Evolutionary conservation across 2,113 vertebrate species (phyloP), one percentile per base, ranked within the genome.

Genomic region (Heptranchias perlo): DNA sequence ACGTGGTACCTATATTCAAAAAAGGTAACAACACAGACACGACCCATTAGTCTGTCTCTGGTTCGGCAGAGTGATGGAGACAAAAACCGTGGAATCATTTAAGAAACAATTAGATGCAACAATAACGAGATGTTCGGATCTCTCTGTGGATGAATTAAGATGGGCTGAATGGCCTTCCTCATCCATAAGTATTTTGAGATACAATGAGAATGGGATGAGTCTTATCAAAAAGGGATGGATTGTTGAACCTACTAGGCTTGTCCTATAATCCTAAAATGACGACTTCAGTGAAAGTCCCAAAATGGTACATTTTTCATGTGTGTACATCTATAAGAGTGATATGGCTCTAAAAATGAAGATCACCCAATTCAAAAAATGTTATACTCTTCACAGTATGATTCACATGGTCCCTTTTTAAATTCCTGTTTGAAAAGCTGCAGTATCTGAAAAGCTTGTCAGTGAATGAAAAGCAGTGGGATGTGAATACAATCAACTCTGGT

Each of bases 371-470:
- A 61, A 91, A 91, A 54, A 91, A 87, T 7, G 31, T 31, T n/a
- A 89, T 91, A 13, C 87, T 58, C n/a, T n/a, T n/a, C 11, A 5
- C 49, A 31, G 52, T 39, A 82, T 82, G 39, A 21, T 16, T 47
- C 44, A 18, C 23, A 82, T 82, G 16, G 73, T 16, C 39, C 78
- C n/a, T 6, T 89, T 31, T 49, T 52, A 52, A 89, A 89, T 52
- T 82, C 78, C 78, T 44, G 78, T 21, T 52, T 54, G 54, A 89
- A 54, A 54, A 52, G 86, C 49, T 35, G 49, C 25, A 52, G 3
- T 11, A 91, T 91, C 28, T 91, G 49, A 58, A 91, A 91, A 91
- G 11, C 89, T 93, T 93, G 89, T 93, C 89, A 61, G 14, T 14
- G 58, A 61, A 61, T 92, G 31, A 89, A 62, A n/a, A 92, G n/a